Evolutionary conservation across 1,140 invertebrate genomes (phyloP), one percentile per base, ranked within the genome.

Genomic region (Orchesella cincta): DNA sequence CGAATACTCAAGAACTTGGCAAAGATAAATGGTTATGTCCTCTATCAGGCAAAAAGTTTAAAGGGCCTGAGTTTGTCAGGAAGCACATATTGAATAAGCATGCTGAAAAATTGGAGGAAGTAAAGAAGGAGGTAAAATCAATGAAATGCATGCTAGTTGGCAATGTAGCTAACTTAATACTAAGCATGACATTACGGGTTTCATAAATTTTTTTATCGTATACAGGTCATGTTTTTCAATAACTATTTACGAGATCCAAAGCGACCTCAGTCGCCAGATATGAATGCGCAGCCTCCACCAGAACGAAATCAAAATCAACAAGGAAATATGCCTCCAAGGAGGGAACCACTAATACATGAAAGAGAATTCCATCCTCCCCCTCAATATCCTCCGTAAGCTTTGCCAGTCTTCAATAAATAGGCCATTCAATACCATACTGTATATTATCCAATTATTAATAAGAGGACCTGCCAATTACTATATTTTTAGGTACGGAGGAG

Each of bases 41-140:
- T 0, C 87, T 99, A 0, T 98, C 96, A 77, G 97, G 97, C 0
- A 99, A 99, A 85, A 99, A 99, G 85, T 99, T 99, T 86, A 99
- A 99, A 86, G 98, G 97, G 0, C 96, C 98, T 0, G 97, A 99
- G 84, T 99, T 98, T 87, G 97, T 99, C 18, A 91, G 95, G 36
- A 99, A 99, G 85, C 98, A 99, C 85, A 98, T 99, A 57, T 93
- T 96, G 81, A 98, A 98, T 85, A 99, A 99, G 84, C 97, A 99
- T 84, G 90, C 86, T 0, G 98, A 99, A 82, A 98, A 98, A 86
- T 91, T 99, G 28, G 94, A 98, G 23, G 96, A 99, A 86, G 97
- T 98, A 0, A 94, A 94, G 80, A 95, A 96, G 83, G 97, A 99
- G 87, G 96, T 91, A 81, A 31, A 2, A 57, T n/a, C 29, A 67